Evolutionary conservation across 2,797 vertebrate species (phyloP).

Genomic region (Manis javanica): DNA sequence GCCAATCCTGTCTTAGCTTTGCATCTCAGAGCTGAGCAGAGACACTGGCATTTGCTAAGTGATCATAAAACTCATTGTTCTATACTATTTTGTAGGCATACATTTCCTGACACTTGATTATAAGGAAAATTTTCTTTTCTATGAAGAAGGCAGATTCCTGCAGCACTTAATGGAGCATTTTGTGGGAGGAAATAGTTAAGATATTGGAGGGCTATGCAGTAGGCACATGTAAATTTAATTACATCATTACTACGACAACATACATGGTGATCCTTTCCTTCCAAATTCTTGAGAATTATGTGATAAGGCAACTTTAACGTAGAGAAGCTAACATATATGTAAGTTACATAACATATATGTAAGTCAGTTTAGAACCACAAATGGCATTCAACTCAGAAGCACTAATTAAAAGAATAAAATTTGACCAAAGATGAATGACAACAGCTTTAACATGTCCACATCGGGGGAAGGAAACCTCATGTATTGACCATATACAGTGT

Average conservation of each 20-base stretch:
- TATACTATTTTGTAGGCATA: not conserved
- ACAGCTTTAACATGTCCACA: not conserved
- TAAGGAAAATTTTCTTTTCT: not conserved
- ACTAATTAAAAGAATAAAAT: not conserved
- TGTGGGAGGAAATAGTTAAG: not conserved
- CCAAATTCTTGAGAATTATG: not conserved
- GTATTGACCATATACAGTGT: not conserved
- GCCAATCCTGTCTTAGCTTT: not conserved
- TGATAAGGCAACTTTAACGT: not conserved
- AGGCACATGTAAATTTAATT: not conserved
- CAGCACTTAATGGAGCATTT: not conserved
- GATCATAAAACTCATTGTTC: not conserved
- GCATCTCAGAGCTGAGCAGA: not conserved
- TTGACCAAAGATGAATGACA: not conserved
- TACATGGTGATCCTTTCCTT: not conserved
- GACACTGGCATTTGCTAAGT: not conserved
- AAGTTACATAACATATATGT: not conserved
- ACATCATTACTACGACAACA: not conserved
- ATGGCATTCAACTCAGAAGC: not conserved
- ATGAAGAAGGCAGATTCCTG: not conserved
- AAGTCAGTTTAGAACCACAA: not conserved
- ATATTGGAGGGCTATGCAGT: not conserved
- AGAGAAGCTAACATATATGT: not conserved
- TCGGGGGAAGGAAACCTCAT: not conserved
- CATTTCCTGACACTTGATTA: not conserved